phyloP scores from a whole-genome alignment of 2,888 invertebrate species.

The Poecilobothrus nobilitatus region DNA sequence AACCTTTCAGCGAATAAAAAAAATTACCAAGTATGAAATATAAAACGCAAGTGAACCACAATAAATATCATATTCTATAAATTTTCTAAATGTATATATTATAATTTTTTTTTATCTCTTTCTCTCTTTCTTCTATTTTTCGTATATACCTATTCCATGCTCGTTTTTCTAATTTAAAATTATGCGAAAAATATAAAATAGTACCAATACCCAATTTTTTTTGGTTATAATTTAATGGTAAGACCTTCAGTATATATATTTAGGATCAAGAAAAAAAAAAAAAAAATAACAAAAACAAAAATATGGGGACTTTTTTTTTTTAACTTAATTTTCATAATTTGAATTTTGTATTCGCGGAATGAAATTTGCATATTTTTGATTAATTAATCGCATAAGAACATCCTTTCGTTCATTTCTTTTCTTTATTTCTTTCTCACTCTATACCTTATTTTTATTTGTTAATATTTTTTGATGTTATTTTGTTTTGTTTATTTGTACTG shows the following conservation, averaged over 20 bases:
- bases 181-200: neutral
- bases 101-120: too few relatives aligned
- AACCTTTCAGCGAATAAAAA: too few relatives aligned
- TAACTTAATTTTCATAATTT: constrained; percentile 19
- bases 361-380: constrained; percentile 20
- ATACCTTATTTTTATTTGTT: too few relatives aligned
- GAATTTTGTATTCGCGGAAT: constrained; percentile 17
- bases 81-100: neutral
- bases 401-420: too few relatives aligned
- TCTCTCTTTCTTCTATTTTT: neutral
- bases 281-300: neutral
- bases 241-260: neutral
- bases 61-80: neutral
- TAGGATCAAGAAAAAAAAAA: neutral
- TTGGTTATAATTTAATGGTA: too few relatives aligned
- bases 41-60: neutral
- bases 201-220: too few relatives aligned
- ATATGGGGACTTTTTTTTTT: neutral
- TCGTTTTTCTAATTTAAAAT: neutral
- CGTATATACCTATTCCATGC: neutral
- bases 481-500: too few relatives aligned
- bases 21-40: too few relatives aligned
- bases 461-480: too few relatives aligned
- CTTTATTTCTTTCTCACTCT: too few relatives aligned
- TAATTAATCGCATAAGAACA: constrained; percentile 16